These are phyloP conservation scores for Autographa pulchrina DNA, from an alignment of 2,888 invertebrate genomes.

Conservation along the genomic window DNA sequence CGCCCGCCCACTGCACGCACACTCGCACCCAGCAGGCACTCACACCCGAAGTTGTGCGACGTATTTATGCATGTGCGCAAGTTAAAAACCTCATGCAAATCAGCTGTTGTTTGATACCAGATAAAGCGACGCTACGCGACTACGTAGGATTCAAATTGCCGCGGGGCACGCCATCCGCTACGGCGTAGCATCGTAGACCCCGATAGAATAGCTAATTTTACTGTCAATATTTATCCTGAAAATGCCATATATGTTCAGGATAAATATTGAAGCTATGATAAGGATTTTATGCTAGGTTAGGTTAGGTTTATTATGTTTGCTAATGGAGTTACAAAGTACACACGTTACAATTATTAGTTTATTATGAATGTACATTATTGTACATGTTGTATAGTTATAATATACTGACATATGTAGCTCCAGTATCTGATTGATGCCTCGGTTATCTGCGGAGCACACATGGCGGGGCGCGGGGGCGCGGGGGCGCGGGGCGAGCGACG, in stretches of 20 bases:
- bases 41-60: slow-evolving; percentile 8
- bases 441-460: slow-evolving; percentile 20
- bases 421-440: neutral
- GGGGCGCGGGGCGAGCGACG: neutral
- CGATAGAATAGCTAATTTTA: neutral
- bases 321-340: no score
- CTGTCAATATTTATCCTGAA: no score
- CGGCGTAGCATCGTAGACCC: slow-evolving; percentile 57
- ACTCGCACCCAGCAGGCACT: slow-evolving; percentile 17
- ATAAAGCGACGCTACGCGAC: slow-evolving; percentile 50
- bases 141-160: slow-evolving; percentile 33
- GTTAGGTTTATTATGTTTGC: no score
- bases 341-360: no score
- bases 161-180: slow-evolving; percentile 51
- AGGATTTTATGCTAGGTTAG: no score
- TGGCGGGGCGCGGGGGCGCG: neutral
- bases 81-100: slow-evolving; percentile 62
- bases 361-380: no score
- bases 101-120: slow-evolving; percentile 45
- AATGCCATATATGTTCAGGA: slow-evolving; percentile 16
- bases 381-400: neutral
- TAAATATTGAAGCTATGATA: neutral
- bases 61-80: slow-evolving; percentile 20
- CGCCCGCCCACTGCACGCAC: slow-evolving; percentile 51
- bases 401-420: neutral